Evolutionary conservation across 2,113 vertebrate genomes (phyloP).

Genomic region (Elanoides forficatus): DNA sequence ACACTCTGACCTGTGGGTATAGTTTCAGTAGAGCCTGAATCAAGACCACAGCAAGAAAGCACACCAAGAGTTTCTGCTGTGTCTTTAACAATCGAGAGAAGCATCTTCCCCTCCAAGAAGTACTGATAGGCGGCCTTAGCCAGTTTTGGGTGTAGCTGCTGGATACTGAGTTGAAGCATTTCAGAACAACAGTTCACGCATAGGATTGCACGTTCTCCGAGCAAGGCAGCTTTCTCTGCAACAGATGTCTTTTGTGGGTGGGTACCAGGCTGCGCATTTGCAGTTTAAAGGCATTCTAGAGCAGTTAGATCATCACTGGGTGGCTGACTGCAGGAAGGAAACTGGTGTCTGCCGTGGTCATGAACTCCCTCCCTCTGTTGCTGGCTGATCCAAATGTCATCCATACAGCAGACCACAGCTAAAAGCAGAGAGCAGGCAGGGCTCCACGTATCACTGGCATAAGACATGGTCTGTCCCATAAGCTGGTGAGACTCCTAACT

Average conservation of each 20-base stretch:
- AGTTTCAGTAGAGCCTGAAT: background rate
- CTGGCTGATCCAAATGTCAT: background rate
- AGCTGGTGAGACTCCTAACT: rapidly evolving
- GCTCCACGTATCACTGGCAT: rapidly evolving
- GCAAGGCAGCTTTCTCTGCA: background rate
- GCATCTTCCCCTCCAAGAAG: background rate
- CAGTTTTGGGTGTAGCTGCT: background rate
- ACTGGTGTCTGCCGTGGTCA: background rate
- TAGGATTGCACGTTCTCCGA: background rate
- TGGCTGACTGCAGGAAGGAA: background rate
- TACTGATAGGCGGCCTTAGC: background rate
- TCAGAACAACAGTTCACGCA: background rate
- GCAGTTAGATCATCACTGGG: background rate
- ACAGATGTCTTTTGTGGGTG: background rate
- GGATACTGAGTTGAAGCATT: background rate
- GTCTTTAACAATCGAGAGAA: background rate
- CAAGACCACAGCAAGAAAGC: background rate
- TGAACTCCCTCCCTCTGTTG: background rate
- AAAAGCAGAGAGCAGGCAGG: background rate
- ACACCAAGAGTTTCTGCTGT: background rate
- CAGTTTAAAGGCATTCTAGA: background rate
- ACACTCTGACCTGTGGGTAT: background rate
- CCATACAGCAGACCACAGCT: background rate
- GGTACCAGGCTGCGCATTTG: background rate
- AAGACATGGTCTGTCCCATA: background rate